A percentile compares a stretch with the other conserved stretches of the same genome.
Conservation (phyloP, 2,888 invertebrate genomes). For the Drosophila crucigera region DNA sequence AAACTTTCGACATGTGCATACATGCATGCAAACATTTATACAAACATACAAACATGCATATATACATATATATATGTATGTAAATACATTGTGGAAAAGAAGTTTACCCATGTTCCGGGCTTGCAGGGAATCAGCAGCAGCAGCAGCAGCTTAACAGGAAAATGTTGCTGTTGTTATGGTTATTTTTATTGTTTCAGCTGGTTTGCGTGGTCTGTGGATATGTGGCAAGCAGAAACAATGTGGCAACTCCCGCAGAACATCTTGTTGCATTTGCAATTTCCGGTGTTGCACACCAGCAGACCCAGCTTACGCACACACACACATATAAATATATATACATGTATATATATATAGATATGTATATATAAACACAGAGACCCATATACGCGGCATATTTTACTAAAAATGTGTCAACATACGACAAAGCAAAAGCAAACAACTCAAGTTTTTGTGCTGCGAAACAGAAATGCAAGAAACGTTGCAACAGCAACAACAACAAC, state of each 20-base stretch:
- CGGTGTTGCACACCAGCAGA: slow-evolving; percentile 59
- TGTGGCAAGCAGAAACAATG: slow-evolving; percentile 60
- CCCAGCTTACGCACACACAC: slow-evolving; percentile 8
- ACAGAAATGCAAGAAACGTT: slow-evolving; percentile 42
- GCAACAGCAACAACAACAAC: slow-evolving; percentile 35
- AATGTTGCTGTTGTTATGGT: neutral
- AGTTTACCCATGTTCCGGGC: slow-evolving; percentile 6
- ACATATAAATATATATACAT: neutral
- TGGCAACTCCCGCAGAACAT: slow-evolving; percentile 70
- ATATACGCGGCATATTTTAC: slow-evolving; percentile 44
- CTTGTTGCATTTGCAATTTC: slow-evolving; percentile 81
- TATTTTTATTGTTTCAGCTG: slow-evolving; percentile 35
- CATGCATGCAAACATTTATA: no score
- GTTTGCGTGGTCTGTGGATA: slow-evolving; percentile 26
- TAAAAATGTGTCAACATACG: slow-evolving; percentile 76
- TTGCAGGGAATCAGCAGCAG: slow-evolving; percentile 2
- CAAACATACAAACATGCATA: neutral
- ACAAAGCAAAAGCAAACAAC: slow-evolving; percentile 79
- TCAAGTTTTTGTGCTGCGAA: slow-evolving; percentile 65
- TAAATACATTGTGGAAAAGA: slow-evolving; percentile 3
- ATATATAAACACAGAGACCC: slow-evolving; percentile 2
- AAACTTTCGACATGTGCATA: slow-evolving; percentile 7
- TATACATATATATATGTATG: neutral
- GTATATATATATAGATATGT: no score
- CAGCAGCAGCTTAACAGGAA: slow-evolving; percentile 16